Percentiles rank a stretch among this genome's conserved stretches.
phyloP scores from a whole-genome alignment of 1,140 invertebrate genomes.

The Aphaenogaster ashmeadi region DNA sequence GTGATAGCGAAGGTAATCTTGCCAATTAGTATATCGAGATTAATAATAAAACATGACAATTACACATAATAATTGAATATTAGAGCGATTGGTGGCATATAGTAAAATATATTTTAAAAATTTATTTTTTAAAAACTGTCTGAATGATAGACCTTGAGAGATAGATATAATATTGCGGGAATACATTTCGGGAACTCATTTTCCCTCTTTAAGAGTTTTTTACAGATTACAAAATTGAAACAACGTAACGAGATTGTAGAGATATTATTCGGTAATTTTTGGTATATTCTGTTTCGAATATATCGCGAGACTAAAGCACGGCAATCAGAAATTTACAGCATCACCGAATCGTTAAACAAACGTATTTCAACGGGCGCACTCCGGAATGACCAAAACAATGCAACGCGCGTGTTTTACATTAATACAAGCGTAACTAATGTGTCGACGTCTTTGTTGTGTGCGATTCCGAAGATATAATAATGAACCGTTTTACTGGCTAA shows the following conservation, averaged over 20 bases:
- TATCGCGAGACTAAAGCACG: neutral
- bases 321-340: conserved; percentile 46
- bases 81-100: neutral
- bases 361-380: conserved; percentile 42
- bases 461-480: conserved; percentile 32
- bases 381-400: conserved; percentile 34
- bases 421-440: conserved; percentile 53
- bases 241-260: neutral
- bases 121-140: neutral
- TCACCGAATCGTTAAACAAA: conserved; percentile 49
- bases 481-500: conserved; percentile 38
- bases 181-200: neutral
- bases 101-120: neutral
- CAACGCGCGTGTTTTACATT: conserved; percentile 46
- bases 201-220: neutral
- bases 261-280: conserved; percentile 20
- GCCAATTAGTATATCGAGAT: neutral
- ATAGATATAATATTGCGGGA: neutral
- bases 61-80: neutral
- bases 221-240: neutral
- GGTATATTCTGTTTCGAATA: conserved; percentile 22
- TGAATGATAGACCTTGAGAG: neutral
- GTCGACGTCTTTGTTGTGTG: conserved; percentile 32
- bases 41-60: neutral
- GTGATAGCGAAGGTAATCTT: neutral